A percentile compares a stretch with the other conserved stretches of the same genome.
These are phyloP conservation scores for Hemibagrus guttatus DNA, from an alignment of 2,797 vertebrate species.

Conservation along the genomic window DNA sequence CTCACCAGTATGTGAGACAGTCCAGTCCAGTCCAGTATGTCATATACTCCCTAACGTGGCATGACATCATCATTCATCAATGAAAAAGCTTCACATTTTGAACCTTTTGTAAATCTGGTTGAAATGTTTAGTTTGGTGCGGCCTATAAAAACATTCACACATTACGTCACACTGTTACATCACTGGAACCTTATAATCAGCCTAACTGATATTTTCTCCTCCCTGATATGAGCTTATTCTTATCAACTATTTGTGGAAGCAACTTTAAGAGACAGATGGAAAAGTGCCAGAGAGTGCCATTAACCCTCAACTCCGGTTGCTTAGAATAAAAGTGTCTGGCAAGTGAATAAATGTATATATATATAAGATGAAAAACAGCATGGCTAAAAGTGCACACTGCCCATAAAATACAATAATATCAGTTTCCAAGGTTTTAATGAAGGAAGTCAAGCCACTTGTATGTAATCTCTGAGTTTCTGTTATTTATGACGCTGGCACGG, in stretches of 20 bases:
- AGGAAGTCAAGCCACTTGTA: not conserved
- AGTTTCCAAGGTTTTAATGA: slow-evolving; percentile 20
- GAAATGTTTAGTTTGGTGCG: not conserved
- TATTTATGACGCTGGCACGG: slow-evolving; percentile 24
- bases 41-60: not conserved
- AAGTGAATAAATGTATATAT: not conserved
- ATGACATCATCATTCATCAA: not conserved
- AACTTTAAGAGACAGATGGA: not conserved
- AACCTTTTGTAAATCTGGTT: not conserved
- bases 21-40: no score
- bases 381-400: slow-evolving; percentile 5
- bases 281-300: not conserved
- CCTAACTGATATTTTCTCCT: not conserved
- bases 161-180: not conserved
- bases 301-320: not conserved
- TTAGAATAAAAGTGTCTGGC: not conserved
- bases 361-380: slow-evolving; percentile 5
- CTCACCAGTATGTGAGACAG: not conserved
- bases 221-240: not conserved
- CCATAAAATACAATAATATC: not conserved
- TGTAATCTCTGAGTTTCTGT: not conserved
- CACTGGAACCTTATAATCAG: not conserved
- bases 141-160: not conserved
- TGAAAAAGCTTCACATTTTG: not conserved
- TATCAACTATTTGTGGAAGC: not conserved